phyloP scores from a whole-genome alignment of 2,888 invertebrate genomes.

The Icerya purchasi region DNA sequence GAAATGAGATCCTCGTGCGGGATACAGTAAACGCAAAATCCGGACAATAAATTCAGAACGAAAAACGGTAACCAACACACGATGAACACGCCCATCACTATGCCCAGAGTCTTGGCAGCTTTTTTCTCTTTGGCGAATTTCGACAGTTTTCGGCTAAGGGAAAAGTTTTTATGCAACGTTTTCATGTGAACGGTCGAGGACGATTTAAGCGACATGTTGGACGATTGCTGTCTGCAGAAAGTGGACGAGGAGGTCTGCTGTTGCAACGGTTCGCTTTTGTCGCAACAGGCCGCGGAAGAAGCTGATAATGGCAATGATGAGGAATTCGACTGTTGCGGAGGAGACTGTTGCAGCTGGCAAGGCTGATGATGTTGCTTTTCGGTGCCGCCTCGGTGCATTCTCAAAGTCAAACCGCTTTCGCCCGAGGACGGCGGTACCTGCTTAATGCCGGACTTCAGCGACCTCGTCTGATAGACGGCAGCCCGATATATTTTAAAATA shows the following conservation, averaged over 20 bases:
- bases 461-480: slow-evolving; percentile 75
- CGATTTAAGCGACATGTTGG: neutral
- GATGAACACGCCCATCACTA: slow-evolving; percentile 92
- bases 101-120: slow-evolving; percentile 88
- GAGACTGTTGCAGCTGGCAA: slow-evolving; percentile 3
- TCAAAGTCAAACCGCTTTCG: slow-evolving; percentile 71
- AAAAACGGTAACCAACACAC: slow-evolving; percentile 96
- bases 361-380: neutral
- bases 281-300: neutral
- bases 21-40: slow-evolving; percentile 70
- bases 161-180: slow-evolving; percentile 68
- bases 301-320: slow-evolving; percentile 1
- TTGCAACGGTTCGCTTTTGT: slow-evolving; percentile 34
- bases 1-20: slow-evolving; percentile 60
- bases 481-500: slow-evolving; percentile 90
- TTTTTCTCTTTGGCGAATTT: slow-evolving; percentile 95
- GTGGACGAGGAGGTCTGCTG: too few species aligned
- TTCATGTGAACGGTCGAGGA: slow-evolving; percentile 35
- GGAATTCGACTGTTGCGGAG: slow-evolving; percentile 5
- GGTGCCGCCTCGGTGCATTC: slow-evolving; percentile 76
- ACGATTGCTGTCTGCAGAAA: slow-evolving; percentile 28
- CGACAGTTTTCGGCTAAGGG: slow-evolving; percentile 73
- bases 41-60: slow-evolving; percentile 76
- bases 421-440: slow-evolving; percentile 71
- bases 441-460: slow-evolving; percentile 75